Conservation (phyloP, 2,888 invertebrate species). For the Petrolisthes cinctipes region DNA sequence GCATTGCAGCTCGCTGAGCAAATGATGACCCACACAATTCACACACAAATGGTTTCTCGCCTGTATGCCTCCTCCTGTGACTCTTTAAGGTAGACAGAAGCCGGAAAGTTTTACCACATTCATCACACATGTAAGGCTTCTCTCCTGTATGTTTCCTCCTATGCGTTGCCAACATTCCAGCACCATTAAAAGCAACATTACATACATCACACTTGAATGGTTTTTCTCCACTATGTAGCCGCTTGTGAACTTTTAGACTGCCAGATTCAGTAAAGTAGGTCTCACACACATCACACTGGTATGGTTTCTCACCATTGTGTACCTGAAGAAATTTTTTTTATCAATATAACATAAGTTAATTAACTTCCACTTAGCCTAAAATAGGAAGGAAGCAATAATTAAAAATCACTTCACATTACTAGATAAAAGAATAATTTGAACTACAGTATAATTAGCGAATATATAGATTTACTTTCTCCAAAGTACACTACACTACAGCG, state of each 20-base stretch:
- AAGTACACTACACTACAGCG: background rate
- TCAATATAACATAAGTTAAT: background rate
- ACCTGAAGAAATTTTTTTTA: slow-evolving; percentile 18
- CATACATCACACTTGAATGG: slow-evolving; percentile 54
- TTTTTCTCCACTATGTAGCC: slow-evolving; percentile 51
- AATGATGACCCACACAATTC: slow-evolving; percentile 52
- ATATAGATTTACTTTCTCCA: background rate
- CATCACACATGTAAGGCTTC: slow-evolving; percentile 51
- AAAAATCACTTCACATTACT: too few species aligned
- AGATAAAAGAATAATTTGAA: background rate
- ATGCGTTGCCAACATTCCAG: slow-evolving; percentile 54
- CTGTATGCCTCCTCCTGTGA: slow-evolving; percentile 49
- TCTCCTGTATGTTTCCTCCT: slow-evolving; percentile 58
- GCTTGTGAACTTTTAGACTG: slow-evolving; percentile 52
- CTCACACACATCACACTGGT: slow-evolving; percentile 45
- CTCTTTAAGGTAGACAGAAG: slow-evolving; percentile 52
- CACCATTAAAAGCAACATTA: slow-evolving; percentile 53
- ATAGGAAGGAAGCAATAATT: too few species aligned
- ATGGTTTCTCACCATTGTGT: slow-evolving; percentile 57
- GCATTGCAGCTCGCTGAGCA: slow-evolving; percentile 51
- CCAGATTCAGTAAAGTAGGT: slow-evolving; percentile 53
- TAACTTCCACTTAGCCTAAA: background rate
- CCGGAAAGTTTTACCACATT: slow-evolving; percentile 48
- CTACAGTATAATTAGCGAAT: background rate
- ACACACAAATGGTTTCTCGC: slow-evolving; percentile 55